Conservation (phyloP, 2,113 vertebrate genomes). For the Hyla sarda region DNA sequence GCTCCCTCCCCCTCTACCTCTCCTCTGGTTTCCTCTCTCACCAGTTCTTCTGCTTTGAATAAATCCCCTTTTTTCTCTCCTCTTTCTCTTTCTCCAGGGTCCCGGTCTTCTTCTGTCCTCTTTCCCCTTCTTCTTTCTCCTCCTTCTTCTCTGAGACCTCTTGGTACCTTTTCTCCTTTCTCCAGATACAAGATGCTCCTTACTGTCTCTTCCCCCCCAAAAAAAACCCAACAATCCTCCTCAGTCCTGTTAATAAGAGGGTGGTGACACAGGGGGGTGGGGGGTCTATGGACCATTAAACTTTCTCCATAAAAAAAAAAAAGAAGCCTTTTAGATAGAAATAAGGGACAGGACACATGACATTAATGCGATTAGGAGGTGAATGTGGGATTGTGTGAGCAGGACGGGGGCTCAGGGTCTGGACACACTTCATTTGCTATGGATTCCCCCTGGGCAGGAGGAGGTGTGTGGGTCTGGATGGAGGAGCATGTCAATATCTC, state of each 20-base stretch:
- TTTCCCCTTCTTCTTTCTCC: slow-evolving; percentile 66
- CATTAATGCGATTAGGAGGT: slow-evolving; percentile 73
- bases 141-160: slow-evolving; percentile 73
- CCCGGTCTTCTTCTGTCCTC: neutral
- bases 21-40: slow-evolving; percentile 59
- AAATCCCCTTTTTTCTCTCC: slow-evolving; percentile 58
- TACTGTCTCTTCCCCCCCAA: slow-evolving; percentile 7
- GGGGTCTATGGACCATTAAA: slow-evolving; percentile 65
- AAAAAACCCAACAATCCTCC: slow-evolving; percentile 63
- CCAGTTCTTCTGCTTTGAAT: neutral
- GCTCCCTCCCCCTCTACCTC: slow-evolving; percentile 37
- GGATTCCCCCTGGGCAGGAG: neutral
- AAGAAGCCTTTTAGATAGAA: slow-evolving; percentile 68
- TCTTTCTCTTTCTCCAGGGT: slow-evolving; percentile 47
- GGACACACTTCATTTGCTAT: slow-evolving; percentile 59
- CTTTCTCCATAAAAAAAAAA: slow-evolving; percentile 67
- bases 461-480: neutral
- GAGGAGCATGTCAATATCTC: neutral
- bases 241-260: slow-evolving; percentile 78
- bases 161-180: slow-evolving; percentile 64
- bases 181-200: slow-evolving; percentile 12
- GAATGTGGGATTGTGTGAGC: slow-evolving; percentile 65
- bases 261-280: slow-evolving; percentile 76
- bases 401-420: slow-evolving; percentile 46
- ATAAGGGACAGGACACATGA: slow-evolving; percentile 70